Evolutionary conservation across 1,140 invertebrate species (phyloP), one percentile per base, ranked within the genome.

Genomic region (Procambarus clarkii): DNA sequence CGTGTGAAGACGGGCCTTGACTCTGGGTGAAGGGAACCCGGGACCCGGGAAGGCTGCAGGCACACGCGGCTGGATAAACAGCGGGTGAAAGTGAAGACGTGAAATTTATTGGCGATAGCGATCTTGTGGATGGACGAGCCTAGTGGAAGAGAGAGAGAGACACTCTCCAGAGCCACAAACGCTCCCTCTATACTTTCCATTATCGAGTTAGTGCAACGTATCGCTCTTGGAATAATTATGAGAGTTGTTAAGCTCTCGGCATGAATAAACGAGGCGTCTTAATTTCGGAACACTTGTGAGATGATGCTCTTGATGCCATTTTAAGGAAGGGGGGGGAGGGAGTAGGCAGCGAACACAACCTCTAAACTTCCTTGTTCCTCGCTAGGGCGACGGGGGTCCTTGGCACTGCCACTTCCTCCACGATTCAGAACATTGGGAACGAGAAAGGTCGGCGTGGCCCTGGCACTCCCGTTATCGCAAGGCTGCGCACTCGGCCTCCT

Each of bases 1-100:
- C 69, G 69, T 74, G 69, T 74, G 69, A 74, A 34, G 69, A 74
- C 34, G 69, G 69, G 69, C 69, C 69, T 74, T 74, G 69, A 74
- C 69, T 74, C 69, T 74, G 69, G n/a, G 24, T 74, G 69, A 34
- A 69, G 64, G 64, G 64, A 18, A 69, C 64, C 64, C 21, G 64
- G 64, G 13, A n/a, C 15, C 64, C 64, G 64, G 64, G 64, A 69
- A 69, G 64, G 15, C 64, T 69, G 15, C 64, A 74, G 8, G 5
- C 69, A 34, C 3, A 74, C 24, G 5, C 69, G 4, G n/a, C 1
- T 24, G 7, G 21, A 34, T 34, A 34, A 74, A 74, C 69, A 74
- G n/a, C 69, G 4, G 69, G 69, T 74, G 24, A 74, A 74, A 74
- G 69, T 74, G 69, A 74, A 74, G 69, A 74, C 34, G 69, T 74